phyloP scores from a whole-genome alignment of 2,888 invertebrate species.

The Ophion ellenae region DNA sequence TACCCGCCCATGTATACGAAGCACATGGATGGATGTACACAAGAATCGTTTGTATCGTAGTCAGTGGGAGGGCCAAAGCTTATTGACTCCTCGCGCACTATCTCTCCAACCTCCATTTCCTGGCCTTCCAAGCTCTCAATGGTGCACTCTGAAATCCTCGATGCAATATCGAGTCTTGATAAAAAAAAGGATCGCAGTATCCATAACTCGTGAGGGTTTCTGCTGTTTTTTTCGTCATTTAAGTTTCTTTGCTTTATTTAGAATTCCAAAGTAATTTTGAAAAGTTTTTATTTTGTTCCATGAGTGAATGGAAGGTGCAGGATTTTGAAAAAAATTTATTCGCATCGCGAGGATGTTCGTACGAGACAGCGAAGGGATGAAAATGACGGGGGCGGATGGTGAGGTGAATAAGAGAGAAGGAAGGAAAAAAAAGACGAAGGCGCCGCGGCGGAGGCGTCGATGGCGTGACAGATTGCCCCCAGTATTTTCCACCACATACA shows the following conservation, averaged over 20 bases:
- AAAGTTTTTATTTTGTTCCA: background rate
- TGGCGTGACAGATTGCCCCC: constrained; percentile 82
- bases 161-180: constrained; percentile 1
- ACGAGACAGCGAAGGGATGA: constrained; percentile 47
- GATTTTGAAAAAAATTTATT: background rate
- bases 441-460: constrained; percentile 79
- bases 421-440: constrained; percentile 58
- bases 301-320: background rate
- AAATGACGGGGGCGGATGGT: constrained; percentile 32
- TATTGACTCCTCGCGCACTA: constrained; percentile 61
- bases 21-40: constrained; percentile 6
- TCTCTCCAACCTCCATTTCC: constrained; percentile 28
- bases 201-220: background rate
- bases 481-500: constrained; percentile 83
- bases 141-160: background rate
- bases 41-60: background rate
- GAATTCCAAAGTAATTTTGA: too few species aligned
- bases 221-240: background rate
- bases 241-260: background rate
- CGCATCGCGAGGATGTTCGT: background rate
- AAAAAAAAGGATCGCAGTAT: background rate
- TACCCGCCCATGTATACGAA: constrained; percentile 2
- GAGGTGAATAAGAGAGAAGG: constrained; percentile 39
- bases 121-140: constrained; percentile 9
- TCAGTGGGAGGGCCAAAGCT: constrained; percentile 53